Evolutionary conservation across 2,113 vertebrate species (phyloP), one percentile per base, ranked within the genome.

Genomic region (human): DNA sequence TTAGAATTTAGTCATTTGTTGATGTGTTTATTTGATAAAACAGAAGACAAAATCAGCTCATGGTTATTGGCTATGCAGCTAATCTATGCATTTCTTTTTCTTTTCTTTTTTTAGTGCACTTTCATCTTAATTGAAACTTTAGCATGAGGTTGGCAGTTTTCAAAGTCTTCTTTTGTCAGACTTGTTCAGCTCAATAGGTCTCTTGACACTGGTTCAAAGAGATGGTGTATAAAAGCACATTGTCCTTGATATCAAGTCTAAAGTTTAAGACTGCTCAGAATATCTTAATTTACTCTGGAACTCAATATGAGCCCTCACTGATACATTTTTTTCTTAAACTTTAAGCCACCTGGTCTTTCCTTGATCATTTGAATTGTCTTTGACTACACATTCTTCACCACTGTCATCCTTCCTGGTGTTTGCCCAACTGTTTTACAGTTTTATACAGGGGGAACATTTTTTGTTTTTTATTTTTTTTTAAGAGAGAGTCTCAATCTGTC

Each of bases 1-100:
- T 94, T 93, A 86, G 30, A 76, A 89, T 2, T 72, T 59, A 23
- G 52, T 81, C 23, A 55, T 50, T 85, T 61, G 61, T 91, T 52
- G 61, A 78, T 3, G 12, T 92, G 23, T 85, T 93, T 57, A 52
- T 92, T 96, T 83, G 25, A 87, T 93, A 93, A 86, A 82, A 73
- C 12, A 22, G 89, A 95, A 88, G 35, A 88, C 5, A 52, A 17
- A 83, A 81, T 85, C 64, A 78, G 59, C 22, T 94, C n/a, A 83
- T 64, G 66, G 11, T 48, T 94, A 25, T 97, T 90, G 43, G 2
- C 70, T 93, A 6, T 82, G 6, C 12, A 12, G 12, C 72, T 73
- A 23, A 73, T 43, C 72, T 90, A 3, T 86, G 8, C 8, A 12
- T 89, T 72, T 7, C 52, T 59, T 55, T 75, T 27, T 12, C 52